These are phyloP conservation scores for Camptogramma bilineatum DNA, from an alignment of 2,888 invertebrate species.

Conservation along the genomic window DNA sequence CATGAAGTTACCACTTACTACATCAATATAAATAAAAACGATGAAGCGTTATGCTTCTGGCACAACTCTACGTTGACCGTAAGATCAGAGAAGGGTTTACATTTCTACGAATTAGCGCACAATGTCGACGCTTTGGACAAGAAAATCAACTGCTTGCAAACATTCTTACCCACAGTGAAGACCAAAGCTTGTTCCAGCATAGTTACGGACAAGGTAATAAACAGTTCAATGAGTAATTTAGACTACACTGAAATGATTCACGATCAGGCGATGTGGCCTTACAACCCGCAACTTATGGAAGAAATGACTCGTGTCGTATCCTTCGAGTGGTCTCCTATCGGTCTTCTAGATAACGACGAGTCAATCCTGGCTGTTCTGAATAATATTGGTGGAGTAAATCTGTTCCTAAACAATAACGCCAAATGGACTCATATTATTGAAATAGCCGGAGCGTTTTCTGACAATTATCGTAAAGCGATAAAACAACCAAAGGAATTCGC, in stretches of 20 bases:
- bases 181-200: slow-evolving; percentile 59
- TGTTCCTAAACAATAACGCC: slow-evolving; percentile 51
- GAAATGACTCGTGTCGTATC: slow-evolving; percentile 59
- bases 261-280: slow-evolving; percentile 71
- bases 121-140: slow-evolving; percentile 67
- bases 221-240: slow-evolving; percentile 56
- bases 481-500: slow-evolving; percentile 47
- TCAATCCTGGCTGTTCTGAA: slow-evolving; percentile 66
- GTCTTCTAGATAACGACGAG: slow-evolving; percentile 53
- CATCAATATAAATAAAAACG: slow-evolving; percentile 59
- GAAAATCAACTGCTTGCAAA: slow-evolving; percentile 60
- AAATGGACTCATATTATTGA: slow-evolving; percentile 58
- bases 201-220: slow-evolving; percentile 54
- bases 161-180: slow-evolving; percentile 56
- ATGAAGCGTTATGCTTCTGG: slow-evolving; percentile 60
- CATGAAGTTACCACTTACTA: slow-evolving; percentile 62
- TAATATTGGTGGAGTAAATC: slow-evolving; percentile 68
- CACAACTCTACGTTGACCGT: slow-evolving; percentile 59
- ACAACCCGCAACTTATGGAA: slow-evolving; percentile 60
- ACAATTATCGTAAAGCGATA: slow-evolving; percentile 41
- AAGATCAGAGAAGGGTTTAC: slow-evolving; percentile 63
- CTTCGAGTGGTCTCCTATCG: slow-evolving; percentile 67
- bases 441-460: slow-evolving; percentile 55
- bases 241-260: slow-evolving; percentile 67
- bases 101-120: slow-evolving; percentile 61